Evolutionary conservation across 2,888 invertebrate genomes (phyloP).

Genomic region (Gymnosoma rotundatum): DNA sequence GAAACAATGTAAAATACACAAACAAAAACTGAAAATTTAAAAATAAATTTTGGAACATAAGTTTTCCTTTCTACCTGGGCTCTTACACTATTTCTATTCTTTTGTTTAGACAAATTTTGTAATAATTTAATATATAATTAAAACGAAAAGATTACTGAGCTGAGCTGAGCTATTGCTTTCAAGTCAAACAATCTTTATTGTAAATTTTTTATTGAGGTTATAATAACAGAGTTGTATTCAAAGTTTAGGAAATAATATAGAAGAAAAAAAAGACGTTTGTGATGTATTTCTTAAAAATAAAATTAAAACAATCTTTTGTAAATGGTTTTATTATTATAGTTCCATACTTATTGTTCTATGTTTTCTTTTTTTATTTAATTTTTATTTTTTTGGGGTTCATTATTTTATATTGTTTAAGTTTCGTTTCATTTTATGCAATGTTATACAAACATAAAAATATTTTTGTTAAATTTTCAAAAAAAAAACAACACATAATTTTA

Average conservation of each 20-base stretch:
- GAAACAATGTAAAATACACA: constrained; percentile 67
- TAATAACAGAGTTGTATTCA: constrained; percentile 53
- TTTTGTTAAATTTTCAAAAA: constrained; percentile 59
- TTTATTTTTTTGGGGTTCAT: constrained; percentile 52
- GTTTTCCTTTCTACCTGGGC: constrained; percentile 15
- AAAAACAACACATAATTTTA: constrained; percentile 62
- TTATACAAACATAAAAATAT: constrained; percentile 68
- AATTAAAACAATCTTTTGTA: constrained; percentile 39
- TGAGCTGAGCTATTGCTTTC: constrained; percentile 69
- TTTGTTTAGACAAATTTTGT: constrained; percentile 49
- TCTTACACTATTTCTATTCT: background rate
- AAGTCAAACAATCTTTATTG: constrained; percentile 53
- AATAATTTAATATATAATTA: constrained; percentile 61
- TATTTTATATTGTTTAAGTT: constrained; percentile 47
- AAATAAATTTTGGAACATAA: constrained; percentile 42
- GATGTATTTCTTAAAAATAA: constrained; percentile 60
- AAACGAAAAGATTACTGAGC: constrained; percentile 65
- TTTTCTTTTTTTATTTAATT: constrained; percentile 26
- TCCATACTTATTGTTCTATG: constrained; percentile 39
- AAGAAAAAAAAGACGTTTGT: constrained; percentile 47
- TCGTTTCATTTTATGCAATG: constrained; percentile 57
- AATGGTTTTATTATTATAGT: constrained; percentile 60
- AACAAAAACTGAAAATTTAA: constrained; percentile 66
- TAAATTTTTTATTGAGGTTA: constrained; percentile 47
- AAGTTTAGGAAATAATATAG: constrained; percentile 46